Conservation (phyloP, 2,888 invertebrate genomes). For the Tridacna crocea region DNA sequence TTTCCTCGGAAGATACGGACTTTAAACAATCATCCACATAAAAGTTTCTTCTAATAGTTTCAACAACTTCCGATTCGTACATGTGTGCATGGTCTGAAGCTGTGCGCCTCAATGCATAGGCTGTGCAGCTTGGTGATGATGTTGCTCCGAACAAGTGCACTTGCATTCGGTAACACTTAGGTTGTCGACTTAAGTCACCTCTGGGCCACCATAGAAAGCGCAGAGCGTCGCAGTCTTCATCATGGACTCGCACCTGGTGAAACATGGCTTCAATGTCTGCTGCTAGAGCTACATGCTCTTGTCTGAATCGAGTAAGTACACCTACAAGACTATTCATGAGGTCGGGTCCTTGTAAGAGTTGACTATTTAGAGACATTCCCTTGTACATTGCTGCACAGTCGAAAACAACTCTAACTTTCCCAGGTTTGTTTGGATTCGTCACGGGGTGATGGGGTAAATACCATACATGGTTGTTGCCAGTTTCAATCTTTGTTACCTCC, state of each 20-base stretch:
- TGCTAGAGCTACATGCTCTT: slow-evolving; percentile 38
- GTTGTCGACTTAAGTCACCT: slow-evolving; percentile 34
- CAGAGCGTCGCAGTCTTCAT: slow-evolving; percentile 39
- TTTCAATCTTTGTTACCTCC: no score
- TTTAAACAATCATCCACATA: slow-evolving; percentile 41
- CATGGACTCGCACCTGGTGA: slow-evolving; percentile 47
- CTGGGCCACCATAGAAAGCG: slow-evolving; percentile 58
- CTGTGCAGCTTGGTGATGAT: slow-evolving; percentile 54
- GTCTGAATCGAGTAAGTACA: slow-evolving; percentile 51
- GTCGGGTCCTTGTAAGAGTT: slow-evolving; percentile 58
- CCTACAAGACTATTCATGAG: slow-evolving; percentile 53
- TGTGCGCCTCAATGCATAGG: slow-evolving; percentile 46
- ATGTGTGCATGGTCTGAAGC: slow-evolving; percentile 32
- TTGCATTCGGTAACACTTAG: slow-evolving; percentile 41
- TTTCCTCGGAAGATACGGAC: slow-evolving; percentile 33
- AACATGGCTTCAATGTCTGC: slow-evolving; percentile 63
- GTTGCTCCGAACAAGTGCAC: slow-evolving; percentile 60
- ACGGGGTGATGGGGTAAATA: slow-evolving; percentile 60
- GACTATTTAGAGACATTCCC: slow-evolving; percentile 50
- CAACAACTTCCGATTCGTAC: slow-evolving; percentile 33
- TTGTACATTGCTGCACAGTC: slow-evolving; percentile 58
- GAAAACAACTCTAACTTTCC: slow-evolving; percentile 49
- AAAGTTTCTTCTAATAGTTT: slow-evolving; percentile 39
- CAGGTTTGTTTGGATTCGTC: slow-evolving; percentile 49
- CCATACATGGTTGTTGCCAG: slow-evolving; percentile 29